A percentile compares a stretch with the other conserved stretches of the same genome.
phyloP scores from a whole-genome alignment of 2,113 vertebrate genomes.

The Rhinichthys klamathensis region DNA sequence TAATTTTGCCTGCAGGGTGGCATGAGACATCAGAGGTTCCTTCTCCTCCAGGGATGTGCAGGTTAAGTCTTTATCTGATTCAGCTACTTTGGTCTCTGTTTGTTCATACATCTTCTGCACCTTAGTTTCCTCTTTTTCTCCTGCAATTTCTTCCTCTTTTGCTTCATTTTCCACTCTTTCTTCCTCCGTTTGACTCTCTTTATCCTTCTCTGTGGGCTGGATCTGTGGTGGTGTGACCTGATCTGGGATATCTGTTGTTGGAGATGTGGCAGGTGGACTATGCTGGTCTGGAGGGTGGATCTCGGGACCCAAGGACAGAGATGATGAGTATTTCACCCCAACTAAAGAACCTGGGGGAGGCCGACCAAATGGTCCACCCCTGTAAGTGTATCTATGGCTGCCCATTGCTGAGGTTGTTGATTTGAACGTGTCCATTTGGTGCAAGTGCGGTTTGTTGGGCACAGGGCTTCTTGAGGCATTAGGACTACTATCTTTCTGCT shows the following conservation, averaged over 20 bases:
- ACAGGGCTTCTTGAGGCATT: constrained; percentile 53
- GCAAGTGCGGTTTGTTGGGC: constrained; percentile 60
- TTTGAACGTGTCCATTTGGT: constrained; percentile 77
- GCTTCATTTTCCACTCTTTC: not conserved
- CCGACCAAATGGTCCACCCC: constrained; percentile 77
- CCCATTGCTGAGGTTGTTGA: constrained; percentile 80
- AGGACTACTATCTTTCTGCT: constrained; percentile 48
- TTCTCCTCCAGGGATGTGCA: constrained; percentile 54
- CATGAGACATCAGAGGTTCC: constrained; percentile 30
- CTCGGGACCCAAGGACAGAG: constrained; percentile 70
- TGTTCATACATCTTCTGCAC: constrained; percentile 2
- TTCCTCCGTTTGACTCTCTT: not conserved
- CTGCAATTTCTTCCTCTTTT: constrained; percentile 28
- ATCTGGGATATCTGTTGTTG: constrained; percentile 74
- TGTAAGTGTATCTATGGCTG: constrained; percentile 81
- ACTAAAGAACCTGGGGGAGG: constrained; percentile 55
- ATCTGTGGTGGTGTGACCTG: constrained; percentile 55
- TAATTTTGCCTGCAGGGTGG: constrained; percentile 54
- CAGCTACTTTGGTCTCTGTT: constrained; percentile 20
- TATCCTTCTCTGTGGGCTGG: constrained; percentile 18
- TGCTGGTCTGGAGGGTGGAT: constrained; percentile 64
- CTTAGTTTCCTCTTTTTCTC: constrained; percentile 32
- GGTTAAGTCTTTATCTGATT: constrained; percentile 50
- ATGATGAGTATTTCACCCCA: constrained; percentile 75
- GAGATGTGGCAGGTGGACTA: constrained; percentile 59